Percentiles rank a stretch among this genome's conserved stretches.
Conservation (phyloP, 2,888 invertebrate genomes). For the Tiliacea citrago region DNA sequence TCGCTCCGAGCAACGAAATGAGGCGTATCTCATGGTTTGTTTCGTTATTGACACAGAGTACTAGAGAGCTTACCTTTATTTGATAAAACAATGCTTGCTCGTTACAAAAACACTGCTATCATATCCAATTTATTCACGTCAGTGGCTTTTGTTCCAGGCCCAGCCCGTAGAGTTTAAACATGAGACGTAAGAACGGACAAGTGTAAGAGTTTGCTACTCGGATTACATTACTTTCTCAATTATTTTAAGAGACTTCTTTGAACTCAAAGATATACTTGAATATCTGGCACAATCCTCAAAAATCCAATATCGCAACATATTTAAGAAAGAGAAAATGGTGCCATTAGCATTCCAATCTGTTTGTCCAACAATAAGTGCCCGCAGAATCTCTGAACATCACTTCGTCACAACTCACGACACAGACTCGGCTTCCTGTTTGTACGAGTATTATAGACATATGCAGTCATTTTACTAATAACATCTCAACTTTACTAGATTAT, state of each 20-base stretch:
- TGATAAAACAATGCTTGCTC: not conserved
- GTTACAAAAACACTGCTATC: not conserved
- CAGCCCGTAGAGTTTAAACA: not conserved
- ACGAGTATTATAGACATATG: too few species aligned
- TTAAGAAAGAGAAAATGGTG: not conserved
- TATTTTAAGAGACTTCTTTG: constrained; percentile 3
- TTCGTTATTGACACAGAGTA: not conserved
- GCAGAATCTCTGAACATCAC: not conserved
- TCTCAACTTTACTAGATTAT: not conserved
- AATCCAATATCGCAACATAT: not conserved
- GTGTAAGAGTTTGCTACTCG: not conserved
- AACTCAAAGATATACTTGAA: constrained; percentile 13
- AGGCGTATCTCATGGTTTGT: not conserved
- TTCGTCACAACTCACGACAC: not conserved
- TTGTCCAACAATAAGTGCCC: not conserved
- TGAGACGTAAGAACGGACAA: not conserved
- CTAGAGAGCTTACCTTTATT: constrained; percentile 1
- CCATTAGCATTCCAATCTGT: constrained; percentile 15
- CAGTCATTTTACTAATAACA: not conserved
- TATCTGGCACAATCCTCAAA: not conserved
- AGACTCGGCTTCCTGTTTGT: not conserved
- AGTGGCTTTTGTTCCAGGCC: not conserved
- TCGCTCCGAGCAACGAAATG: not conserved
- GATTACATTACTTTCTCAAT: constrained; percentile 5
- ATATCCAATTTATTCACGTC: not conserved